phyloP scores from a whole-genome alignment of 2,113 vertebrate genomes.

The Egretta garzetta region DNA sequence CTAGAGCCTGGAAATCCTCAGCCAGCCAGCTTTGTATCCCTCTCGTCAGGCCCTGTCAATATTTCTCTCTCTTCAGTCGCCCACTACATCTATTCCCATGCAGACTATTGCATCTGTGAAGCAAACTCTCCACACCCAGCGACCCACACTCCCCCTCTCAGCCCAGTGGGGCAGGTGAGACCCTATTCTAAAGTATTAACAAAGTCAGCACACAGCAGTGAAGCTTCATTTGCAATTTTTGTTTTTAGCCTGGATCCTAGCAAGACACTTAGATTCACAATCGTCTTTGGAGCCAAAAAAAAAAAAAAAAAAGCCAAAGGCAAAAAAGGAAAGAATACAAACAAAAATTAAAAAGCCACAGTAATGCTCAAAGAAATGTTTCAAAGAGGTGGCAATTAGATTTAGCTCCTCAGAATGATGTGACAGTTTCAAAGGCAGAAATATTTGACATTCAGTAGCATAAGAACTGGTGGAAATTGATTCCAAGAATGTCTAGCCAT shows the following conservation, averaged over 20 bases:
- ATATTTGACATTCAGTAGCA: slow-evolving; percentile 59
- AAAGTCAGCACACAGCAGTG: background rate
- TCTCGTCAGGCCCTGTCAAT: background rate
- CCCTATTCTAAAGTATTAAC: background rate
- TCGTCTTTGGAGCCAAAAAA: background rate
- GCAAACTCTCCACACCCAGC: background rate
- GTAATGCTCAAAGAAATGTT: slow-evolving; percentile 28
- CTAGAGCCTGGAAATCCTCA: background rate
- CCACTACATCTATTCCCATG: background rate
- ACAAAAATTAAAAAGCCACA: slow-evolving; percentile 42
- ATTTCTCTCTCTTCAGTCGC: background rate
- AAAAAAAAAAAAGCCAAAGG: background rate
- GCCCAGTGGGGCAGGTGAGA: background rate
- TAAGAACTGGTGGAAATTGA: slow-evolving; percentile 35
- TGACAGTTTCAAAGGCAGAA: slow-evolving; percentile 31
- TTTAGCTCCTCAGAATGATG: slow-evolving; percentile 42
- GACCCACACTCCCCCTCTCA: background rate
- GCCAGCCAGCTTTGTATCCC: background rate
- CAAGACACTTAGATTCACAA: background rate
- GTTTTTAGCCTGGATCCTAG: background rate
- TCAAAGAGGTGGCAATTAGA: slow-evolving; percentile 66
- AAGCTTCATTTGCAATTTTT: background rate
- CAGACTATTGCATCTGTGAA: background rate
- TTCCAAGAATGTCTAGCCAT: slow-evolving; percentile 38
- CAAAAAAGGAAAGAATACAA: slow-evolving; percentile 16